phyloP scores from a whole-genome alignment of 2,113 vertebrate species.

The Muscicapa adusta region DNA sequence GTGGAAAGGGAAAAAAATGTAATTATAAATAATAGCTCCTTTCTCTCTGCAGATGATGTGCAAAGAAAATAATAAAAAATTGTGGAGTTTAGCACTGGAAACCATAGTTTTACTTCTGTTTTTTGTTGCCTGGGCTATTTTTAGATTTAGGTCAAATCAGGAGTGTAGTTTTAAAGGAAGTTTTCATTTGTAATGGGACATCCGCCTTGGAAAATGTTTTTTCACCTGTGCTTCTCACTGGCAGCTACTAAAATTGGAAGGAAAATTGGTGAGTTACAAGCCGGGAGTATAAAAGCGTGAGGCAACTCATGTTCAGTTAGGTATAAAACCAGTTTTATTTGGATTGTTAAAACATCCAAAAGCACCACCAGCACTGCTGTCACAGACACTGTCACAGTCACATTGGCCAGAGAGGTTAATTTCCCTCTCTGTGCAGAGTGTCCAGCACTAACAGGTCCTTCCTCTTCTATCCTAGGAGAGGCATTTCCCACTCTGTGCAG shows the following conservation, averaged over 20 bases:
- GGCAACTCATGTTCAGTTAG: background rate
- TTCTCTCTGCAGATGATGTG: background rate
- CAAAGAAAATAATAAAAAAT: background rate
- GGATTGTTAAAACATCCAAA: background rate
- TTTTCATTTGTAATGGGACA: background rate
- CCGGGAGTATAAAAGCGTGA: background rate
- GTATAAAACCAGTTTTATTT: background rate
- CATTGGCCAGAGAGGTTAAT: fast-evolving
- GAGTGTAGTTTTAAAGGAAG: background rate
- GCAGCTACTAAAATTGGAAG: background rate
- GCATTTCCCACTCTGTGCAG: background rate
- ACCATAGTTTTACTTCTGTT: background rate
- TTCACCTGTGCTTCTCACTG: background rate
- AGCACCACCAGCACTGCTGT: background rate
- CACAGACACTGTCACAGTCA: too few species aligned
- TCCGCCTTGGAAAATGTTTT: background rate
- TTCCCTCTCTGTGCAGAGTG: fast-evolving
- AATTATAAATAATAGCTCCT: background rate
- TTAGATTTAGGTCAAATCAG: background rate
- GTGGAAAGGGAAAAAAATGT: background rate
- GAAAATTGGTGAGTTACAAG: background rate
- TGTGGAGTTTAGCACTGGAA: background rate
- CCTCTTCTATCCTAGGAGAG: too few species aligned
- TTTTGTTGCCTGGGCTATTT: background rate
- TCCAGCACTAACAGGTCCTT: background rate